Base-by-base conservation (phyloP, 2,797 vertebrate genomes). In the Premnoplex brunnescens region DNA sequence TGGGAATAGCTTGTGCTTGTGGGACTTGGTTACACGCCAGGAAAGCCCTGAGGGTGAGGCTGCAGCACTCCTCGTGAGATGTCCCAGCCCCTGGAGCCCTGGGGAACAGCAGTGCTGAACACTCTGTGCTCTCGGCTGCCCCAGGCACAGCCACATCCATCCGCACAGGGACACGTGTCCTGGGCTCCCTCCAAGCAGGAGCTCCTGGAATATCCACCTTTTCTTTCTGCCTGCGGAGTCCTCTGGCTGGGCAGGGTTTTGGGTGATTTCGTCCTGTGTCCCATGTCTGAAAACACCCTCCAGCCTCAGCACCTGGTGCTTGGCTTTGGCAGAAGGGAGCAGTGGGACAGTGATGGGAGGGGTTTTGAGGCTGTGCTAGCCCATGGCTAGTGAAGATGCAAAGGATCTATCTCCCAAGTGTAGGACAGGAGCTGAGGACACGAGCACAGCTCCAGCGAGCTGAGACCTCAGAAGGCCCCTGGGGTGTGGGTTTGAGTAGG, bases 1-100 rank as follows among this genome's bases (percentile, higher is more conserved):
- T 92, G 60, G 82, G 88, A 89, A 62, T 59, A 83, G 64, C 76
- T 85, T 71, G 78, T 91, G 2, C 82, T 77, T 77, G 78, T 39
- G 82, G 74, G 85, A 60, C 60, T 28, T 59, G 55, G n/a, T 69
- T 37, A 48, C 43, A 41, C 8, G 52, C 78, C 87, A 85, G 75
- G 66, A 85, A 44, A 83, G n/a, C 64, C 44, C 30, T 49, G 69
- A 78, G 84, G 67, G 28, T 69, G 72, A 91, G 56, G 81, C 75
- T 69, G 15, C 55, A 55, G 3, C 7, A 8, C 34, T 85, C 59
- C 56, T 85, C 14, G 2, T 3, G 71, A 85, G 89, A 71, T 48
- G 56, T 73, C 67, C 75, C 41, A 78, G 49, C 28, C 54, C 18
- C 44, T 39, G 85, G 67, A 83, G 56, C 23, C 34, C 51, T 52